Evolutionary conservation across 2,797 vertebrate genomes (phyloP).

Genomic region (Mus minutoides): DNA sequence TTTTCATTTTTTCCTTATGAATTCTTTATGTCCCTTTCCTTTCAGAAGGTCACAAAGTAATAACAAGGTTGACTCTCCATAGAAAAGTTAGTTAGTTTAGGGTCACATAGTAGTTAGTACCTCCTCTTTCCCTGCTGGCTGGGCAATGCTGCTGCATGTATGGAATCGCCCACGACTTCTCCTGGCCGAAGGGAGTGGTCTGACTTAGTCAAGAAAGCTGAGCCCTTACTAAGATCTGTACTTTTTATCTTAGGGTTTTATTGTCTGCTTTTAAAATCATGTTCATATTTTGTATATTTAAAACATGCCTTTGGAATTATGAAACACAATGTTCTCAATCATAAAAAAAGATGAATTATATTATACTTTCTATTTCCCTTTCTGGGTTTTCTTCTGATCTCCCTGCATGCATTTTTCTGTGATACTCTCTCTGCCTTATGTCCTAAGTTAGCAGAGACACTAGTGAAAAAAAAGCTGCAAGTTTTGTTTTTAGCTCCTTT

Average conservation of each 20-base stretch:
- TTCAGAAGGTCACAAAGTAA: background rate
- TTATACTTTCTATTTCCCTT: constrained; percentile 73
- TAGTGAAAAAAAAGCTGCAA: constrained; percentile 43
- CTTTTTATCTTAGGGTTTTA: constrained; percentile 63
- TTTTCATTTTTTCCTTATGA: constrained; percentile 43
- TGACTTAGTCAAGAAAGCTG: constrained; percentile 49
- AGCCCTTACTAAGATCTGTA: background rate
- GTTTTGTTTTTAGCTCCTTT: constrained; percentile 3
- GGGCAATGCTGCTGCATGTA: background rate
- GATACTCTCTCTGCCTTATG: constrained; percentile 63
- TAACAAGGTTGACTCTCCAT: background rate
- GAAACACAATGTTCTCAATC: constrained; percentile 76
- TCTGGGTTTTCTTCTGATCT: constrained; percentile 75
- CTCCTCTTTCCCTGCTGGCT: background rate
- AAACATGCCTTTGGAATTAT: constrained; percentile 71
- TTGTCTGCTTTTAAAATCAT: constrained; percentile 70
- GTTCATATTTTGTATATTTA: constrained; percentile 74
- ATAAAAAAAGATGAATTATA: constrained; percentile 72
- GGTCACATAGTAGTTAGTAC: background rate
- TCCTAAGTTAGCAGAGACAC: constrained; percentile 62
- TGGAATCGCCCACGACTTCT: background rate
- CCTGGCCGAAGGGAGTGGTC: background rate
- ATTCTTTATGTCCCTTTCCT: background rate
- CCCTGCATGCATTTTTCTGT: constrained; percentile 64
- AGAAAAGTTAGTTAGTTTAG: constrained; percentile 25